A percentile compares a stretch with the other conserved stretches of the same genome.
Evolutionary conservation across 2,888 invertebrate species (phyloP).

Genomic region (Andrena marginata): DNA sequence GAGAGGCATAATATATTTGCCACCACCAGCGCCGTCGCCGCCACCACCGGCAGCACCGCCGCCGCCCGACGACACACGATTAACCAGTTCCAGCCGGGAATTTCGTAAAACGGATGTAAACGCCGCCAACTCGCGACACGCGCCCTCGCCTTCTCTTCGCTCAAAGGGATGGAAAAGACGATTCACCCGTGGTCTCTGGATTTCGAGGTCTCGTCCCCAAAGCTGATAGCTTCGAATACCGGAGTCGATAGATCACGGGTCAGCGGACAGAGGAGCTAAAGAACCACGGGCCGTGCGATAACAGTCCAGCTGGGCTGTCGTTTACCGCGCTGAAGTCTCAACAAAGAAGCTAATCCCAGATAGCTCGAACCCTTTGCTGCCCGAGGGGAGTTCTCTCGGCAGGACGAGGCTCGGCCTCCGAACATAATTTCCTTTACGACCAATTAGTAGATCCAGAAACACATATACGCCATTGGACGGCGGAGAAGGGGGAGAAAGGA

Average conservation of each 20-base stretch:
- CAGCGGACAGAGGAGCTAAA: neutral
- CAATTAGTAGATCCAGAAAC: constrained; percentile 79
- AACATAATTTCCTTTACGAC: constrained; percentile 77
- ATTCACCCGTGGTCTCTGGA: neutral
- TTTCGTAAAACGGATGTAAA: constrained; percentile 63
- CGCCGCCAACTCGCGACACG: constrained; percentile 32
- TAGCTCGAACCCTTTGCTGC: constrained; percentile 20
- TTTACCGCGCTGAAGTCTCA: constrained; percentile 40
- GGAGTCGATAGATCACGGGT: neutral
- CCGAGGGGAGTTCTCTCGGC: constrained; percentile 37
- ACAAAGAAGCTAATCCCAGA: constrained; percentile 59
- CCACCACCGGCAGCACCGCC: constrained; percentile 43
- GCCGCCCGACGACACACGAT: constrained; percentile 68
- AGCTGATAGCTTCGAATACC: too few relatives aligned
- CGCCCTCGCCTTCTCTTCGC: neutral
- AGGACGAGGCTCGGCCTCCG: constrained; percentile 45
- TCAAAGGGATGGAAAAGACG: neutral
- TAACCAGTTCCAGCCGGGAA: constrained; percentile 71
- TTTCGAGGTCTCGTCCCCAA: too few relatives aligned
- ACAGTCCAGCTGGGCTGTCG: neutral
- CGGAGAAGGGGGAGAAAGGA: neutral
- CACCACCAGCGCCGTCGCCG: constrained; percentile 74
- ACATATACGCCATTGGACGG: constrained; percentile 64
- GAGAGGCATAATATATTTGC: constrained; percentile 85
- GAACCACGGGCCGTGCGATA: neutral